phyloP scores from a whole-genome alignment of 2,797 vertebrate species.

The Argya squamiceps region DNA sequence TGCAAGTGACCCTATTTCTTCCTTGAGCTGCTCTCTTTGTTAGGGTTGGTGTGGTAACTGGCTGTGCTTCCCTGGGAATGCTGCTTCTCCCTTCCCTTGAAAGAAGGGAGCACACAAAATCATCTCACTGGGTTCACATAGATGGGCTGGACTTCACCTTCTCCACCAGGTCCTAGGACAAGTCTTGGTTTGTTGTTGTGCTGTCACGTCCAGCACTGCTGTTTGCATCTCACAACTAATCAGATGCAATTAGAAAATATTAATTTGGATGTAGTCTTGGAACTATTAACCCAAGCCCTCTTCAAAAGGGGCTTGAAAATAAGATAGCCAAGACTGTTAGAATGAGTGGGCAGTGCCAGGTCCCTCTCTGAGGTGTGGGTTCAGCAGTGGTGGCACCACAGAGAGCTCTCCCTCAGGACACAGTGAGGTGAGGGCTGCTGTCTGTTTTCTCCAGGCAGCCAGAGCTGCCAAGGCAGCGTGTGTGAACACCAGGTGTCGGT shows the following conservation, averaged over 20 bases:
- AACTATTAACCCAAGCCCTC: background rate
- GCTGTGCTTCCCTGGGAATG: background rate
- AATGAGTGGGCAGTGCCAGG: background rate
- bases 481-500: background rate
- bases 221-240: background rate
- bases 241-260: background rate
- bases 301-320: background rate
- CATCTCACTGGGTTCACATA: fast-evolving
- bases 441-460: background rate
- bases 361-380: background rate
- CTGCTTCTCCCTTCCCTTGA: background rate
- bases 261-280: background rate
- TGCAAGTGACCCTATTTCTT: background rate
- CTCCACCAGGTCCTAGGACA: background rate
- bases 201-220: background rate
- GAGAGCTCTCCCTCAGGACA: background rate
- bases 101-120: background rate
- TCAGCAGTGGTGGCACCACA: background rate
- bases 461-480: background rate
- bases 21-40: background rate
- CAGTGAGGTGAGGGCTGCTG: background rate
- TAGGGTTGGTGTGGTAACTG: background rate
- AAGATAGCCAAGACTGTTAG: background rate
- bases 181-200: background rate
- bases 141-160: background rate